phyloP scores from a whole-genome alignment of 2,113 vertebrate species.

The Pyrgilauda ruficollis region DNA sequence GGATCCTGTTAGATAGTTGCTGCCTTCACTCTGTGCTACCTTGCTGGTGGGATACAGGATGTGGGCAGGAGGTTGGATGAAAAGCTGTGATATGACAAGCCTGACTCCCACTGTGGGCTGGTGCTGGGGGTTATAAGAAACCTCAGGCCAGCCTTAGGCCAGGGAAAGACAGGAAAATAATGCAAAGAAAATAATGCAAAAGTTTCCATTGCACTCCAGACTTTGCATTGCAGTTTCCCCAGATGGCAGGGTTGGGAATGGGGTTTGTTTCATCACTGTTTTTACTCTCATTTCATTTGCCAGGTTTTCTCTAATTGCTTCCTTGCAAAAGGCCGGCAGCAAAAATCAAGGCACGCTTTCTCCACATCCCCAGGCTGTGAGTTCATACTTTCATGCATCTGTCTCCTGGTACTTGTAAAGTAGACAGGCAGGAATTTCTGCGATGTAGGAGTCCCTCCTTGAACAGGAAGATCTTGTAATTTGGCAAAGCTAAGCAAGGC shows the following conservation, averaged over 20 bases:
- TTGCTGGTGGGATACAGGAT: neutral
- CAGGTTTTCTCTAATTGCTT: conserved; percentile 19
- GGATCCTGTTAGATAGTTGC: neutral
- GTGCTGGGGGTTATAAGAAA: neutral
- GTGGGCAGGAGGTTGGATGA: neutral
- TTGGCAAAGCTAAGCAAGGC: neutral
- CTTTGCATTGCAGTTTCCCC: neutral
- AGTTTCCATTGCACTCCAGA: neutral
- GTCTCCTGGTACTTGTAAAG: neutral
- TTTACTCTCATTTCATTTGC: neutral
- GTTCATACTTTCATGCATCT: neutral
- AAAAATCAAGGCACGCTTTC: neutral
- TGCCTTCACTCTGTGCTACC: neutral
- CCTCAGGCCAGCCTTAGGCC: neutral
- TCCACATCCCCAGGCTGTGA: neutral
- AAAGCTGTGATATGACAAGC: neutral
- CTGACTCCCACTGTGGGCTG: neutral
- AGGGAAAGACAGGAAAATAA: neutral
- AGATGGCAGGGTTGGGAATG: neutral
- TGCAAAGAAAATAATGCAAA: neutral
- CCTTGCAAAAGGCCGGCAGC: neutral
- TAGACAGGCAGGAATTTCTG: neutral
- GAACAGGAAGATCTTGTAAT: neutral
- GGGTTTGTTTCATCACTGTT: neutral
- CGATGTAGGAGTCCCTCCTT: neutral